A percentile compares a stretch with the other conserved stretches of the same genome.
Conservation (phyloP, 2,113 vertebrate genomes). For the Phyllostomus discolor region DNA sequence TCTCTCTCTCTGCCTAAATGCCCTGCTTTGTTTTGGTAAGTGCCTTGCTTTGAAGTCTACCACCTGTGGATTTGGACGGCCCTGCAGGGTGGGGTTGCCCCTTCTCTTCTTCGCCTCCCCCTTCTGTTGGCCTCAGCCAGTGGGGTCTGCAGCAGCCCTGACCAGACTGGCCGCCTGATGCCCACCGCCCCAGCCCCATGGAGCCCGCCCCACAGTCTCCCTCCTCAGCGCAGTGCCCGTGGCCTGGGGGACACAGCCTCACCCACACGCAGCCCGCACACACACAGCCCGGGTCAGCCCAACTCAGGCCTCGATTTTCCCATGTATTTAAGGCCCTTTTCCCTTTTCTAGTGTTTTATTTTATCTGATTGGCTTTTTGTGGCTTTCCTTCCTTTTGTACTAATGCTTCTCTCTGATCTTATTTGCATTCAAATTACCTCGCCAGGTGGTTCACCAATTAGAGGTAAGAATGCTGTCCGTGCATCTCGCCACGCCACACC, state of each 20-base stretch:
- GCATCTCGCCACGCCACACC: constrained; percentile 72
- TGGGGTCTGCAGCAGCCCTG: background rate
- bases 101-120: background rate
- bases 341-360: constrained; percentile 73
- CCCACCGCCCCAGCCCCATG: background rate
- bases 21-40: constrained; percentile 81
- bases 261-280: constrained; percentile 72
- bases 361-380: constrained; percentile 79
- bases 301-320: constrained; percentile 12
- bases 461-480: constrained; percentile 99
- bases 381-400: constrained; percentile 87
- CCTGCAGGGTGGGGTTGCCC: background rate
- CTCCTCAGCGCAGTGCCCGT: background rate
- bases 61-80: constrained; percentile 75
- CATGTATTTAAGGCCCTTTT: constrained; percentile 56
- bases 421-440: constrained; percentile 99
- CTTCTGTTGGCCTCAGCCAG: background rate
- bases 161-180: background rate
- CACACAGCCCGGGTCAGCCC: background rate
- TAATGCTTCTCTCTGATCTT: constrained; percentile 98
- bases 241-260: constrained; percentile 63
- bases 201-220: too few relatives aligned
- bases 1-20: constrained; percentile 79
- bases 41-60: constrained; percentile 82
- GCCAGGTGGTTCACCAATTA: constrained; percentile 99